Percentiles rank a stretch among this genome's conserved stretches.
Evolutionary conservation across 2,888 invertebrate species (phyloP).

Genomic region (Priocnemis perturbator): DNA sequence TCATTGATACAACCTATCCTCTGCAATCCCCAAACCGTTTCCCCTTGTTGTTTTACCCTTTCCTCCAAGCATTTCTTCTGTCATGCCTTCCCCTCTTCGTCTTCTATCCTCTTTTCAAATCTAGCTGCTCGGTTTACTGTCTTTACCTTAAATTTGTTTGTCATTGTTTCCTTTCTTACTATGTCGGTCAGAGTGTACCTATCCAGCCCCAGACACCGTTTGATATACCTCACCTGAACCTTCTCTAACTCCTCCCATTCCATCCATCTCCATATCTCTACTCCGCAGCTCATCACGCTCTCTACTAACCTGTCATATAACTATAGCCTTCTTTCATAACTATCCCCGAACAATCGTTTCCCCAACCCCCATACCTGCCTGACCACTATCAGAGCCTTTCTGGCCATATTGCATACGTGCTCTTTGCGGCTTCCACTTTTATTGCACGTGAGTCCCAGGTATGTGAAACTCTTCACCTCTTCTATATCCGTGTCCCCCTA

Average conservation of each 20-base stretch:
- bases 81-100: background rate
- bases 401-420: background rate
- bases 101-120: background rate
- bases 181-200: constrained; percentile 2
- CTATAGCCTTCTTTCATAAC: background rate
- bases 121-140: background rate
- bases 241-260: constrained; percentile 8
- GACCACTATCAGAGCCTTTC: background rate
- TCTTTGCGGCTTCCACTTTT: background rate
- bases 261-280: background rate
- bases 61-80: constrained; percentile 1
- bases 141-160: background rate
- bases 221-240: constrained; percentile 1
- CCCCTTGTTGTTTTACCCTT: constrained; percentile 1
- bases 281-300: background rate
- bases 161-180: background rate
- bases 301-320: background rate
- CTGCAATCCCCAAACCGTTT: no score
- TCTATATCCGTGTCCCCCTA: no score
- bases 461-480: background rate
- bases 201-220: background rate
- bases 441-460: background rate
- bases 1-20: no score
- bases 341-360: background rate
- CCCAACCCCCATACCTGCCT: background rate